Evolutionary conservation across 2,797 vertebrate species (phyloP).

Genomic region (Tangara arthus): DNA sequence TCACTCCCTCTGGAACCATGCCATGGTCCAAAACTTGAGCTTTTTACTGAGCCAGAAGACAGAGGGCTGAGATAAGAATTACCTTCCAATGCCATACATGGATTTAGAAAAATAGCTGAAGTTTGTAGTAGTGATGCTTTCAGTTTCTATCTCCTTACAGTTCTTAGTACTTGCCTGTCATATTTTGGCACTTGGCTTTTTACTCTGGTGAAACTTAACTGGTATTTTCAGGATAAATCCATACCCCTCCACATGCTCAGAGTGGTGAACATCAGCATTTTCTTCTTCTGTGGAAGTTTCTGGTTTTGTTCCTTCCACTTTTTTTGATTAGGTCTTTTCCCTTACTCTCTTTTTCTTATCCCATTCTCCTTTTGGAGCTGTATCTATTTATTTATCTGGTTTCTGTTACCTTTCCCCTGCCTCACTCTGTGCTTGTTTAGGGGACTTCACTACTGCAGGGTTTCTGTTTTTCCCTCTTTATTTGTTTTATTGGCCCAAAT

Average conservation of each 20-base stretch:
- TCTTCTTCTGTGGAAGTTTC: not conserved
- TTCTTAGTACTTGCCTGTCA: not conserved
- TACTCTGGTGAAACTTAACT: not conserved
- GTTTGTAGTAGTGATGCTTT: not conserved
- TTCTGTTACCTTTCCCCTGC: not conserved
- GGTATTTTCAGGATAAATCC: not conserved
- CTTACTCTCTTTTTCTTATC: not conserved
- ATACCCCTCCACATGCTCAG: not conserved
- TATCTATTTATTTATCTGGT: not conserved
- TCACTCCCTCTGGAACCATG: not conserved
- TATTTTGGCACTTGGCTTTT: not conserved
- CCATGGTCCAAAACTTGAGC: not conserved
- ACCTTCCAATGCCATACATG: not conserved
- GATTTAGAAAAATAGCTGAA: not conserved
- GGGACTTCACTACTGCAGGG: not conserved
- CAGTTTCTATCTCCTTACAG: not conserved
- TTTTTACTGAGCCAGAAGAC: not conserved
- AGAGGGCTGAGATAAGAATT: not conserved
- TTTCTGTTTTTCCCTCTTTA: not conserved
- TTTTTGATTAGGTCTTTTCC: not conserved
- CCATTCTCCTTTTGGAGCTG: not conserved
- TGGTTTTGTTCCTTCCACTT: not conserved
- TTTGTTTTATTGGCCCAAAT: not conserved
- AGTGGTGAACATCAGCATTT: not conserved
- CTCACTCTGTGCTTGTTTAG: not conserved